Conservation (phyloP, 30 jellyfish, hydroid and myxozoan species). For the Clytia hemisphaerica region DNA sequence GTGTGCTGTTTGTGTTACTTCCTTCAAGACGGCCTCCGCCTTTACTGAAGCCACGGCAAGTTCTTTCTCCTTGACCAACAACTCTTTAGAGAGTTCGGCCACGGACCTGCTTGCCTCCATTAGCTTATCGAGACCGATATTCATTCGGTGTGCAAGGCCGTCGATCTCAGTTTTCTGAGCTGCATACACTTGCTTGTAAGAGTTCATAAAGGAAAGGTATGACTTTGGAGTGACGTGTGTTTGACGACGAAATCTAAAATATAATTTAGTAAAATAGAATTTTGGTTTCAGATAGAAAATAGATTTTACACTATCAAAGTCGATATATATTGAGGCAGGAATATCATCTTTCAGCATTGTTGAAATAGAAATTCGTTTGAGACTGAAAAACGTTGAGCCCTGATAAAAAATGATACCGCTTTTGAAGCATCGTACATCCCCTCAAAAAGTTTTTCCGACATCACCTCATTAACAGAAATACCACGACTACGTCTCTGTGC, state of each 20-base stretch:
- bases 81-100: constrained; percentile 58
- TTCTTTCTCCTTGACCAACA: constrained; percentile 71
- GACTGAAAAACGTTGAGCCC: no score
- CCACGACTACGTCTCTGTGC: no score
- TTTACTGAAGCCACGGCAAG: constrained; percentile 73
- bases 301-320: no score
- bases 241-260: constrained; percentile 55
- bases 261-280: no score
- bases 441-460: no score
- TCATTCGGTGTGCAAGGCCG: constrained; percentile 55
- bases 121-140: constrained; percentile 55
- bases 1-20: constrained; percentile 83
- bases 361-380: no score
- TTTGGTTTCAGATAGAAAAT: background rate
- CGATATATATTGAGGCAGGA: no score
- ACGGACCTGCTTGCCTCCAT: constrained; percentile 89
- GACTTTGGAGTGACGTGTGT: constrained; percentile 87
- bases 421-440: no score
- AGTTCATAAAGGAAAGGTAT: constrained; percentile 59
- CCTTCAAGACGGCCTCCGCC: constrained; percentile 69
- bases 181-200: constrained; percentile 51
- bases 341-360: no score
- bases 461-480: no score
- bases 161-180: constrained; percentile 55
- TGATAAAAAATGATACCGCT: no score